Evolutionary conservation across 2,797 vertebrate species (phyloP), one percentile per base, ranked within the genome.

Genomic region (Mormyrus hasselquistii): DNA sequence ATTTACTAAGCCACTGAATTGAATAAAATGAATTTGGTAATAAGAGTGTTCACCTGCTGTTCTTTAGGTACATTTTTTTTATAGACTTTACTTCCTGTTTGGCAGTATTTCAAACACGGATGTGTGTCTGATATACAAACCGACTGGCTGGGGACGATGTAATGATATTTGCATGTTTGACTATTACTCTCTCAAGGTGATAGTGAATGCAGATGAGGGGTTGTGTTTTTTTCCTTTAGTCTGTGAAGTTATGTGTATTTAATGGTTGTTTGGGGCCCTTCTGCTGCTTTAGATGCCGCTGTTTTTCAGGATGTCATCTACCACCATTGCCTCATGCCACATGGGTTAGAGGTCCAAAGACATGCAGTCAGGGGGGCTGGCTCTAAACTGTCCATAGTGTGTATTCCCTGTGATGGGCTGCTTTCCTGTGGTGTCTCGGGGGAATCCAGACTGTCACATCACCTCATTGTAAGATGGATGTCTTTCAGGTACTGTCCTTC

Each of bases 1-100:
- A 84, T 52, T 52, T 49, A 84, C 41, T 84, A n/a, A 84, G 82
- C 82, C 73, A 79, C 73, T 41, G 73, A 44, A 79, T 79, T 41
- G 73, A 79, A 44, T 79, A 3, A 79, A 79, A 79, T 41, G 7
- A 44, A 79, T 79, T n/a, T n/a, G 38, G 41, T 62, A 62, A 62
- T 22, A 62, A 62, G 16, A 22, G 29, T 79, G 73, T 79, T 44
- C 6, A 41, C 16, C 14, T 38, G 73, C 73, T 41, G 73, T 79
- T 79, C 6, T 79, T 79, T 44, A 79, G 73, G 73, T 41, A 6
- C 4, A 1, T 34, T 73, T 29, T 6, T 73, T 73, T 73, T 73
- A 9, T 83, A 83, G 44, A 83, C 44, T 83, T 16, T 12, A 47
- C 44, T 41, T 82, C 38, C 76, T 47, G n/a, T 82, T 82, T 47